Conservation (phyloP, 2,113 vertebrate genomes). For the Hemiscyllium ocellatum region DNA sequence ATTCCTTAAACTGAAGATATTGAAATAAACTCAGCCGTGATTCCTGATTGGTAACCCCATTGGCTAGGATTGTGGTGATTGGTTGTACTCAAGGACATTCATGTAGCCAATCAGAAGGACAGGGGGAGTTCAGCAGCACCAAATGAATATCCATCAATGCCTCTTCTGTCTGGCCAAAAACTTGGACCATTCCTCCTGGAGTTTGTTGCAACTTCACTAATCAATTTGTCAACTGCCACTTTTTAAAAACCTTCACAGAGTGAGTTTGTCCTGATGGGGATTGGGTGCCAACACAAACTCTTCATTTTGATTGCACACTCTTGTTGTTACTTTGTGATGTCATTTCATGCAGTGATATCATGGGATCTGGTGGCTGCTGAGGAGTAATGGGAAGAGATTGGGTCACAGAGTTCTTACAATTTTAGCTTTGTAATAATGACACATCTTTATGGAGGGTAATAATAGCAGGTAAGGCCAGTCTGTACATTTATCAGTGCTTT, state of each 20-base stretch:
- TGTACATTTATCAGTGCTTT: neutral
- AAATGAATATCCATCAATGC: neutral
- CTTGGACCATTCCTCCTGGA: neutral
- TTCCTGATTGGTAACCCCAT: neutral
- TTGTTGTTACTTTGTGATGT: slow-evolving; percentile 32
- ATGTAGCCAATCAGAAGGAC: neutral
- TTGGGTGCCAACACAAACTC: too few relatives aligned
- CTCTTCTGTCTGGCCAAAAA: neutral
- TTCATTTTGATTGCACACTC: neutral
- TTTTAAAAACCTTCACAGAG: neutral
- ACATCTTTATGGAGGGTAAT: neutral
- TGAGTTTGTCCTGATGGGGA: neutral
- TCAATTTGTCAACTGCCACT: too few relatives aligned
- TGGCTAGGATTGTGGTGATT: neutral
- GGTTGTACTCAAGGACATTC: too few relatives aligned
- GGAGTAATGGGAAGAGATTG: slow-evolving; percentile 22
- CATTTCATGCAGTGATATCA: slow-evolving; percentile 15
- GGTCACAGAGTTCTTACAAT: slow-evolving; percentile 13
- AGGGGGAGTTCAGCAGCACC: neutral
- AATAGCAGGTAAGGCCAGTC: neutral
- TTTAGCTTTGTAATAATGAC: slow-evolving; percentile 25
- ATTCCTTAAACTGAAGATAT: neutral
- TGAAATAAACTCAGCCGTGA: neutral
- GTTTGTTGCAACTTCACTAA: neutral
- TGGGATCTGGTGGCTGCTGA: neutral